A percentile compares a stretch with the other conserved stretches of the same genome.
These are phyloP conservation scores for Theonella swinhoei DNA, from an alignment of 37 sponge, comb jelly and placozoan species.

Conservation along the genomic window DNA sequence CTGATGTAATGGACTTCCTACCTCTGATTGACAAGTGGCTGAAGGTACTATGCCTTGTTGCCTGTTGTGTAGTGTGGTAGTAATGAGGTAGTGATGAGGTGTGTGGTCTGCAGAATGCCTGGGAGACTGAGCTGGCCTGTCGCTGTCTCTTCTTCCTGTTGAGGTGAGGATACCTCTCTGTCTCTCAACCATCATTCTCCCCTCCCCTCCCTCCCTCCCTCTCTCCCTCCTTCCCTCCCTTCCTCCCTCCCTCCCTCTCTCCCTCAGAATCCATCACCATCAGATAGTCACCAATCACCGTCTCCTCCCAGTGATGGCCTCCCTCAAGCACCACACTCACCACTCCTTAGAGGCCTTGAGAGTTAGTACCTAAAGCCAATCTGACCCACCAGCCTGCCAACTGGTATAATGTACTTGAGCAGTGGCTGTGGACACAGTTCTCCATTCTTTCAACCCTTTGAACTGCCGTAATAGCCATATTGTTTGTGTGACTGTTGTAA, in stretches of 20 bases:
- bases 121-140: slow-evolving; percentile 82
- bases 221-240: not conserved
- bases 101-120: slow-evolving; percentile 52
- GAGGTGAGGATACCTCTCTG: slow-evolving; percentile 34
- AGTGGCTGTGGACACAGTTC: no score
- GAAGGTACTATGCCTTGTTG: slow-evolving; percentile 2
- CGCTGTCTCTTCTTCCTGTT: slow-evolving; percentile 84
- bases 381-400: no score
- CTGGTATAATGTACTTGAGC: no score
- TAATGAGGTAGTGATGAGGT: no score
- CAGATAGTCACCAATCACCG: slow-evolving; percentile 71
- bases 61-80: not conserved
- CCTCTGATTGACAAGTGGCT: slow-evolving; percentile 67
- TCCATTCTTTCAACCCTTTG: no score
- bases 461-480: no score
- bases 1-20: slow-evolving; percentile 66
- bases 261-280: slow-evolving; percentile 78
- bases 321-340: slow-evolving; percentile 43
- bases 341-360: slow-evolving; percentile 35
- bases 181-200: no score
- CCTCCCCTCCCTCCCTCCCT: not conserved
- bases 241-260: not conserved
- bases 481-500: no score
- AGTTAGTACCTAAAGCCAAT: slow-evolving; percentile 25
- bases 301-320: slow-evolving; percentile 70